These are phyloP conservation scores for Drosophila fulvimacula DNA, from an alignment of 2,888 invertebrate genomes.

Conservation along the genomic window DNA sequence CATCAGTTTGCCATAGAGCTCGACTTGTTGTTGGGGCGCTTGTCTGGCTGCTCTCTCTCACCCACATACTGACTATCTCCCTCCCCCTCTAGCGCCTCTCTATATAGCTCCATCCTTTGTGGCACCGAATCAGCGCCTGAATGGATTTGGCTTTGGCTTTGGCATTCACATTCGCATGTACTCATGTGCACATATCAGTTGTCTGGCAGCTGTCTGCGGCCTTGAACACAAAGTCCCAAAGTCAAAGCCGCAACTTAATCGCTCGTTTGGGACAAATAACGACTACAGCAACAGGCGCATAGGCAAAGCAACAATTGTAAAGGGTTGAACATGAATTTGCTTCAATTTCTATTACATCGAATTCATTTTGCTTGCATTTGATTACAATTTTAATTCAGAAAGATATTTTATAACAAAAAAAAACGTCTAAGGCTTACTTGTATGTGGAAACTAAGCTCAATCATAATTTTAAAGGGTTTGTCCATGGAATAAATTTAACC, in stretches of 20 bases:
- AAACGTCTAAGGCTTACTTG: too few species aligned
- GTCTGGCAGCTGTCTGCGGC: conserved; percentile 81
- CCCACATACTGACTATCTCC: background rate
- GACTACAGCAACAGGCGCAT: conserved; percentile 14
- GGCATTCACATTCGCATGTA: conserved; percentile 56
- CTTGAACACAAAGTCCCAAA: conserved; percentile 66
- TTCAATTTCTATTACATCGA: conserved; percentile 49
- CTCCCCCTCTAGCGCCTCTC: background rate
- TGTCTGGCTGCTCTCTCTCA: conserved; percentile 1
- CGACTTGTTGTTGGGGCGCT: conserved; percentile 12
- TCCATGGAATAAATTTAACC: too few species aligned
- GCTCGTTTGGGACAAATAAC: conserved; percentile 46
- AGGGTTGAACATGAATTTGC: conserved; percentile 34
- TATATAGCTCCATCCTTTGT: conserved; percentile 55
- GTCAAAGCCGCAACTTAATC: conserved; percentile 77
- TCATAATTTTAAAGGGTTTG: too few species aligned
- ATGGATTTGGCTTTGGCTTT: conserved; percentile 55
- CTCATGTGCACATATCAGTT: conserved; percentile 81
- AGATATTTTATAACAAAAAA: too few species aligned
- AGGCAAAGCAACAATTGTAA: conserved; percentile 9
- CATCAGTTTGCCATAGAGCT: conserved; percentile 17
- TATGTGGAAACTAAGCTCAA: too few species aligned
- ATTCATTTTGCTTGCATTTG: conserved; percentile 16
- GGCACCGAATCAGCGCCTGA: conserved; percentile 60
- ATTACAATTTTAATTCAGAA: background rate